Evolutionary conservation across 1,140 invertebrate species (phyloP), one percentile per base, ranked within the genome.

Genomic region (Drosophila murphyi): DNA sequence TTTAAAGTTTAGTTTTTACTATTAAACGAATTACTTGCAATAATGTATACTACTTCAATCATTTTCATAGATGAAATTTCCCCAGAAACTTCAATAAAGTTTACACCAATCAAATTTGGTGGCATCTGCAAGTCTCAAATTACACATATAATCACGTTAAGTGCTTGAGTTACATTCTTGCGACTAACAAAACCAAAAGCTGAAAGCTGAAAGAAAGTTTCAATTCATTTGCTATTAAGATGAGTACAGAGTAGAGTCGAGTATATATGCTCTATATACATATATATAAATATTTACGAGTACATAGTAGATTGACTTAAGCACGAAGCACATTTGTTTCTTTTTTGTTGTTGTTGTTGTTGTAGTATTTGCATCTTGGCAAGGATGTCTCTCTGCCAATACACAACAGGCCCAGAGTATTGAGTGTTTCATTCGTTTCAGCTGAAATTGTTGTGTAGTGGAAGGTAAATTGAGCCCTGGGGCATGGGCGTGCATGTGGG

Each of bases 161-260:
- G 63, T 45, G 70, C 55, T 59, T 6, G 41, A 43, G 10, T 47
- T 43, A 4, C 10, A 3, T 29, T 20, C 20, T 45, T 61, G 20
- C 47, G 34, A 54, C n/a, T 5, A 41, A 34, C 59, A 63, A 63
- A 54, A 54, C 43, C 43, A 34, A 55, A 47, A 20, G 28, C 47
- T 43, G 28, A 55, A 47, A 20, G 28, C 47, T 43, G 28, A 59
- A 41, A 61, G 64, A 48, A 61, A 64, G 69, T 69, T 54, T 12
- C 37, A 39, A 73, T 68, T 69, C 64, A 69, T 73, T 69, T 73
- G 56, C 64, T 61, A 73, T 73, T 73, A 61, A 69, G 54, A 73
- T 67, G 70, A 45, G 62, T 72, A 41, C 47, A 37, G 31, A 64
- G 31, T 51, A 20, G 20, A 20, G 20, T 20, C 20, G 20, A 20